Percentiles rank a stretch among this genome's conserved stretches.
Conservation (phyloP, 2,797 vertebrate genomes). For the Hippocampus kuda region DNA sequence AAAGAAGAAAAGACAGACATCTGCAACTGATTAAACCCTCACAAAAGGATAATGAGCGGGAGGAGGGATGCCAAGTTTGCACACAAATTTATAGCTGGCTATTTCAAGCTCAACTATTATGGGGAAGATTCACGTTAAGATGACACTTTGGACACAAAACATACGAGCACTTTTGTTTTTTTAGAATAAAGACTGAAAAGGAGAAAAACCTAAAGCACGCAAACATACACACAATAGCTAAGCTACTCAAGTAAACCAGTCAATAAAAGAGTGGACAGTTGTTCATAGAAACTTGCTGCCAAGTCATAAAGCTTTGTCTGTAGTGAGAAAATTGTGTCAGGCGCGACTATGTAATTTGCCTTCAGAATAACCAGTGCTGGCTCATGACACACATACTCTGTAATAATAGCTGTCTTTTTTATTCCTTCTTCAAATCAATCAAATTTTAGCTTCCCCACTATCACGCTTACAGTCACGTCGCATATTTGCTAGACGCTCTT, state of each 20-base stretch:
- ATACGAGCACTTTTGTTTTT: slow-evolving; percentile 31
- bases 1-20: slow-evolving; percentile 58
- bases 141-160: slow-evolving; percentile 41
- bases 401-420: too few species aligned
- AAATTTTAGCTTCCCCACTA: too few species aligned
- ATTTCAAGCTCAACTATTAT: slow-evolving; percentile 42
- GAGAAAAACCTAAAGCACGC: slow-evolving; percentile 29
- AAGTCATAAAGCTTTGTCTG: too few species aligned
- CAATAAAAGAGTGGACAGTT: slow-evolving; percentile 55
- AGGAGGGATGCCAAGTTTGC: slow-evolving; percentile 58
- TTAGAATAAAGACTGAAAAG: slow-evolving; percentile 20
- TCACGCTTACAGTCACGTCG: too few species aligned
- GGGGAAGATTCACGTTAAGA: slow-evolving; percentile 36
- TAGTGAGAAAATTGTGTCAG: too few species aligned
- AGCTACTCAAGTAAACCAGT: slow-evolving; percentile 58
- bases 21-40: slow-evolving; percentile 58
- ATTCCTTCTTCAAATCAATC: too few species aligned
- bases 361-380: too few species aligned
- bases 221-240: slow-evolving; percentile 56
- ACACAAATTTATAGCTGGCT: slow-evolving; percentile 47
- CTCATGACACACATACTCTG: too few species aligned
- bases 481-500: too few species aligned
- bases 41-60: slow-evolving; percentile 58
- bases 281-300: too few species aligned
- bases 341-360: too few species aligned